Evolutionary conservation across 2,797 vertebrate species (phyloP), one percentile per base, ranked within the genome.

Genomic region (Lacerta agilis): DNA sequence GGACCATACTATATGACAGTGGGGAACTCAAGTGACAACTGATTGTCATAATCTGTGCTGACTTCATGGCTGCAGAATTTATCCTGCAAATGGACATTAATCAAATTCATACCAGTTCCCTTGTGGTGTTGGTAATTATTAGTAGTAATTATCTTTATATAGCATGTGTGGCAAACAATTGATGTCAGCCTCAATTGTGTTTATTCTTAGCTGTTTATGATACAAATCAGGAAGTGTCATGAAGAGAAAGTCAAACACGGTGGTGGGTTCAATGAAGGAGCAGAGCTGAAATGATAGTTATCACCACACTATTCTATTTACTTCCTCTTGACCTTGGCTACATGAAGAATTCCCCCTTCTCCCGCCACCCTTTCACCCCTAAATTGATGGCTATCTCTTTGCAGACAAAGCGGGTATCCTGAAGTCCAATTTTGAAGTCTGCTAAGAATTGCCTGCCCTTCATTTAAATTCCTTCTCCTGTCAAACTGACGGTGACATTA

Each of bases 401-500:
- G 27, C 82, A 83, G 85, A 87, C 79, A 86, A 89, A 93, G 87
- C 79, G 85, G 27, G n/a, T 33, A 15, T 88, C 86, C 91, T 77
- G 82, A 7, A 72, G 76, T 82, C 88, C 91, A 13, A 3, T 0
- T 41, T n/a, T 1, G 2, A 90, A 82, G 67, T 67, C 94, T 79
- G 82, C 92, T 86, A 91, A 88, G 86, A 73, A 92, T 86, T 75
- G 75, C 77, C 88, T 93, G 92, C 89, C 97, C 97, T 97, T 96
- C 95, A 97, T 97, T 95, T 93, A 91, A 88, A 95, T 94, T 95
- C 89, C 93, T 93, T 88, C 95, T 96, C 95, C 95, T 93, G 92
- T 96, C 97, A 97, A 93, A 92, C 92, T 93, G 95, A 96, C 87
- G 89, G 93, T 97, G 97, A 98, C 97, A 97, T 96, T 97, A 97